Evolutionary conservation across 2,888 invertebrate species (phyloP).

Genomic region (Proisotoma minuta): DNA sequence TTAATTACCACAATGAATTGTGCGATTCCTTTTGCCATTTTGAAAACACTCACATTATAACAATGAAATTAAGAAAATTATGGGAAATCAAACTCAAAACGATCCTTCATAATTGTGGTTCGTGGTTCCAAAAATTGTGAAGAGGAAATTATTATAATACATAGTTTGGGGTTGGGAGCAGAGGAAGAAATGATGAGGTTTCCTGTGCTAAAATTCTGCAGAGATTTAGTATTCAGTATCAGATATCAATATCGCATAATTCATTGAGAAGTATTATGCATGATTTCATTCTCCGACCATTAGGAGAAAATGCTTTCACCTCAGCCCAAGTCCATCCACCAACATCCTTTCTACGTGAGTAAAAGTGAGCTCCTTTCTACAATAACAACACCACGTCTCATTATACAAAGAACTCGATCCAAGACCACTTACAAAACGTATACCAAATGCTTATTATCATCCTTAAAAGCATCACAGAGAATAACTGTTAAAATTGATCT

Average conservation of each 20-base stretch:
- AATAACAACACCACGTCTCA: neutral
- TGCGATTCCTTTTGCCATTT: conserved; percentile 58
- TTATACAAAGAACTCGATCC: neutral
- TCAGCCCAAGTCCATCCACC: neutral
- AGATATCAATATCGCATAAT: conserved; percentile 4
- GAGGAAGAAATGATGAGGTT: neutral
- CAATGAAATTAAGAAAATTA: no score
- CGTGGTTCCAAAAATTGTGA: no score
- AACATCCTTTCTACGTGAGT: no score
- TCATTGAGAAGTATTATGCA: conserved; percentile 2
- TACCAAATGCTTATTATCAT: neutral
- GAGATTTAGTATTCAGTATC: neutral
- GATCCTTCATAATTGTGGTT: no score
- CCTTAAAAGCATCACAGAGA: neutral
- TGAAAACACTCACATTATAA: no score
- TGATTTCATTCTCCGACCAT: conserved; percentile 1
- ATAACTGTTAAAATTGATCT: no score
- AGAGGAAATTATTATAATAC: no score
- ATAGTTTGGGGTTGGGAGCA: neutral
- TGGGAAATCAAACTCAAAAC: no score
- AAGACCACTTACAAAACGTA: neutral
- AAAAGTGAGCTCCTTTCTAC: no score
- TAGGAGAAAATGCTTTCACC: neutral
- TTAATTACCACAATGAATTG: conserved; percentile 75
- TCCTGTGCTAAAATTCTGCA: neutral